phyloP scores from a whole-genome alignment of 2,888 invertebrate genomes.

The Andrena chrysosceles region DNA sequence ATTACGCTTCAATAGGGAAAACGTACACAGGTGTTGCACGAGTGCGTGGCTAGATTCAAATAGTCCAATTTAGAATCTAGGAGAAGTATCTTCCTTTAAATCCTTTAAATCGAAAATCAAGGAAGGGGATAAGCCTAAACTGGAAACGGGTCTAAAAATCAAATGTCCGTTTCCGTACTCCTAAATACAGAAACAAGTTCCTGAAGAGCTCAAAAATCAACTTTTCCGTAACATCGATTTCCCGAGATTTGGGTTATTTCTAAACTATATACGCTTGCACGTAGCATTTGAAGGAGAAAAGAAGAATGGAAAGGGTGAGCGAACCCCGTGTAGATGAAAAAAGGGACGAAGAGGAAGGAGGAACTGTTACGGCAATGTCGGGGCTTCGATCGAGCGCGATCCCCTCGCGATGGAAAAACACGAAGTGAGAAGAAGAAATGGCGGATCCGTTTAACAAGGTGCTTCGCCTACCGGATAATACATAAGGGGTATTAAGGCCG shows the following conservation, averaged over 20 bases:
- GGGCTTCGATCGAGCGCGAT: constrained; percentile 57
- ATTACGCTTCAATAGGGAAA: background rate
- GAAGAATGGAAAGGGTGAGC: background rate
- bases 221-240: too few species aligned
- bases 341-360: background rate
- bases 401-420: constrained; percentile 47
- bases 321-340: background rate
- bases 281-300: background rate
- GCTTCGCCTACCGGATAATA: constrained; percentile 76
- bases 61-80: background rate
- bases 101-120: background rate
- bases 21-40: background rate
- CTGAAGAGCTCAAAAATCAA: too few species aligned
- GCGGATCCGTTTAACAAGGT: constrained; percentile 70
- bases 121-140: too few species aligned
- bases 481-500: constrained; percentile 78
- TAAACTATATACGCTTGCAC: background rate
- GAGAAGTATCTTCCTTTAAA: background rate
- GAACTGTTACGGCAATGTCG: constrained; percentile 56
- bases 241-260: too few species aligned
- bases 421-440: constrained; percentile 67
- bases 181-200: background rate
- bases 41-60: background rate
- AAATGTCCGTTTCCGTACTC: background rate
- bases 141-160: too few species aligned